phyloP scores from a whole-genome alignment of 2,888 invertebrate genomes.

The Creontiades dilutus region DNA sequence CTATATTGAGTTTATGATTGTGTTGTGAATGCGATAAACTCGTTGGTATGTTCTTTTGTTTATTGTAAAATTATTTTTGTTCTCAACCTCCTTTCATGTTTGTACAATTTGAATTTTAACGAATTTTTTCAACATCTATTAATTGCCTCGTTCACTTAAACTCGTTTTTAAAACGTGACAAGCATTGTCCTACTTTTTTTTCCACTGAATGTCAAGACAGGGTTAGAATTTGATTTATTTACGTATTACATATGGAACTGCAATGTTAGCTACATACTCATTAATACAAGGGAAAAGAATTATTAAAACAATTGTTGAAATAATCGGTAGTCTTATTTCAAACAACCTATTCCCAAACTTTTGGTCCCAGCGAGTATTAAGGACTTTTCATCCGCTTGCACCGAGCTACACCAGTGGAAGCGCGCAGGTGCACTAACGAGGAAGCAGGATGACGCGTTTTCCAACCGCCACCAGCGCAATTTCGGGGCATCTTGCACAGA shows the following conservation, averaged over 20 bases:
- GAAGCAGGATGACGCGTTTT: too few relatives aligned
- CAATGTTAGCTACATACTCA: background rate
- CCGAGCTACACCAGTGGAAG: too few relatives aligned
- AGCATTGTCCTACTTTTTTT: background rate
- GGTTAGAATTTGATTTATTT: background rate
- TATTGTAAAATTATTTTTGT: too few relatives aligned
- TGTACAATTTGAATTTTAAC: background rate
- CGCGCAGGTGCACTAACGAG: too few relatives aligned
- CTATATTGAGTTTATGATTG: background rate
- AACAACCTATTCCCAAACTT: background rate
- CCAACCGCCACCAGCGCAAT: too few relatives aligned
- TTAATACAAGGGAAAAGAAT: background rate
- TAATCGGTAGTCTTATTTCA: background rate
- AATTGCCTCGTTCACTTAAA: background rate
- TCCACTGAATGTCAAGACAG: background rate
- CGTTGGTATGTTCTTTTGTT: too few relatives aligned
- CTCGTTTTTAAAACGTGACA: background rate
- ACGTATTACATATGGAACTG: background rate
- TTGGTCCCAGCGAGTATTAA: too few relatives aligned
- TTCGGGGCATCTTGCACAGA: too few relatives aligned
- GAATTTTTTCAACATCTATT: background rate
- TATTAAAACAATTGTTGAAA: constrained; percentile 18
- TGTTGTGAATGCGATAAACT: too few relatives aligned
- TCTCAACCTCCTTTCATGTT: too few relatives aligned
- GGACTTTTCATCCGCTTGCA: too few relatives aligned